phyloP scores from a whole-genome alignment of 1,140 invertebrate species.

The Elysia chlorotica region DNA sequence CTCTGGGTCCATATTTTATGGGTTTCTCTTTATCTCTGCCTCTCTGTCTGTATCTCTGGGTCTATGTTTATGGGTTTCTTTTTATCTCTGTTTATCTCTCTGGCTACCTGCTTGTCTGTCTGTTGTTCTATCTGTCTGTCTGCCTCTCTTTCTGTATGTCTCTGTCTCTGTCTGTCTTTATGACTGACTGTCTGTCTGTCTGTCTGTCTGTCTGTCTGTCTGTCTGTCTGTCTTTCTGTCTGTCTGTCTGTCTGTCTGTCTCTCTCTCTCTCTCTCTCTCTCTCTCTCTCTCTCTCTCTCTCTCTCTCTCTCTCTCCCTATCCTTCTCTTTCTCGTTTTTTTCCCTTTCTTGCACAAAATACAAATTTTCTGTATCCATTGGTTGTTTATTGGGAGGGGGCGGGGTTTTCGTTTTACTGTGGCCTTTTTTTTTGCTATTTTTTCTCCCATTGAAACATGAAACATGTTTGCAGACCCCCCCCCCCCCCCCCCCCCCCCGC shows the following conservation, averaged over 20 bases:
- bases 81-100: background rate
- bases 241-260: background rate
- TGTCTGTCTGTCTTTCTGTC: background rate
- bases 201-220: background rate
- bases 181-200: background rate
- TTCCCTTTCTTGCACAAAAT: too few relatives aligned
- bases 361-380: too few relatives aligned
- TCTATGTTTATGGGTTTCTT: background rate
- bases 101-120: background rate
- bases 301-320: background rate
- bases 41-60: background rate
- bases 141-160: background rate
- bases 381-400: too few relatives aligned
- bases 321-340: background rate
- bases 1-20: background rate
- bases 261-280: background rate
- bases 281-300: background rate
- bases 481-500: background rate
- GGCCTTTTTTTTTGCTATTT: too few relatives aligned
- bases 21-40: background rate
- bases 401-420: too few relatives aligned
- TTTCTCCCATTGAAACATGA: too few relatives aligned
- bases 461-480: too few relatives aligned
- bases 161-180: background rate
- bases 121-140: background rate